These are phyloP conservation scores for Rambutsinella grinnellia DNA, from an alignment of 2,888 invertebrate species.

Conservation along the genomic window DNA sequence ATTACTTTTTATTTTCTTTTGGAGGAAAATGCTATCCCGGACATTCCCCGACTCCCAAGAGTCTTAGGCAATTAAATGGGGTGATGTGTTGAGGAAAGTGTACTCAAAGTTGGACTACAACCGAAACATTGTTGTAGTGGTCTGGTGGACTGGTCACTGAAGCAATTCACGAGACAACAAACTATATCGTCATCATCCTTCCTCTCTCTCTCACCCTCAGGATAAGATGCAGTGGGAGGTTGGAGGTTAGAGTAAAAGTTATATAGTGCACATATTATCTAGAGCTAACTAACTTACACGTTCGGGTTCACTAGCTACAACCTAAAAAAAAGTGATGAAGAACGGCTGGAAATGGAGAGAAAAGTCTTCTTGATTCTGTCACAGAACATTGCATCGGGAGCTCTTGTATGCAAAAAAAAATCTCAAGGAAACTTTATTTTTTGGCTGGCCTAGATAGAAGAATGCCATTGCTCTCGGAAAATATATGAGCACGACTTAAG, in stretches of 20 bases:
- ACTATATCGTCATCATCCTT: background rate
- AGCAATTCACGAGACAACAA: conserved; percentile 48
- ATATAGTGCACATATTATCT: background rate
- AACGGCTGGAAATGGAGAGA: background rate
- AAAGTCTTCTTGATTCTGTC: background rate
- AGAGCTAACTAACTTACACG: background rate
- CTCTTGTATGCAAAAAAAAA: too few relatives aligned
- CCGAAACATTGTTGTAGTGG: background rate
- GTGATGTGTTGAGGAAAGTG: conserved; percentile 32
- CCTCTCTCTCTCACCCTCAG: background rate
- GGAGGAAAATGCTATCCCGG: background rate
- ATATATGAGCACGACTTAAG: too few relatives aligned
- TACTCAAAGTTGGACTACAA: conserved; percentile 16
- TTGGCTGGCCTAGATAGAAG: background rate
- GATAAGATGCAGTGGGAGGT: background rate
- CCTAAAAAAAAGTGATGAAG: background rate
- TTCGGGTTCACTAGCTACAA: background rate
- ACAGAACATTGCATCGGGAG: background rate
- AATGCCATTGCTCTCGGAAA: background rate
- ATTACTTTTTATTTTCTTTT: background rate
- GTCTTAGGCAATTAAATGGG: conserved; percentile 49
- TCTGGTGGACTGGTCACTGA: background rate
- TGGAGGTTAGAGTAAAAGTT: too few relatives aligned
- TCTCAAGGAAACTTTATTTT: background rate
- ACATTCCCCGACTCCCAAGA: conserved; percentile 25